Evolutionary conservation across 2,113 vertebrate species (phyloP), one percentile per base, ranked within the genome.

Genomic region (Ceuthmochares aereus): DNA sequence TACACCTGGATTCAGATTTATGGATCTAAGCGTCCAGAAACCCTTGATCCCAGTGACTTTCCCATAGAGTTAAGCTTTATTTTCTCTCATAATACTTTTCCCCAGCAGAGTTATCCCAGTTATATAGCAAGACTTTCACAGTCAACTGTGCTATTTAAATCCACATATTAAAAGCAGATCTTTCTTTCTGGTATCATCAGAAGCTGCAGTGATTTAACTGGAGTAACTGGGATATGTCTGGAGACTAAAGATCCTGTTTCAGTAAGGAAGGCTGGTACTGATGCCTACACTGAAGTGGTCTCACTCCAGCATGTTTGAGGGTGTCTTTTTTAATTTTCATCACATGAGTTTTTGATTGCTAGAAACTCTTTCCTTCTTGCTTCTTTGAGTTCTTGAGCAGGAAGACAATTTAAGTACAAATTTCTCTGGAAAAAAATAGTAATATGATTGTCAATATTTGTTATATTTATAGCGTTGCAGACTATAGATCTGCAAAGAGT

Each of bases 241-340:
- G 70, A 84, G 54, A 67, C 37, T 63, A 23, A 36, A 56, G 82
- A 73, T 73, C 37, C 52, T 49, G 29, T 68, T 72, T 69, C 49
- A 64, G 62, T 81, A 36, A 36, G 17, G 43, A 80, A 87, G 68
- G 40, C 67, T 37, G 22, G 25, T 73, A 7, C 51, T 78, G 26
- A 23, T 20, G 62, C 62, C 81, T 84, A 6, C 40, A 34, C 62
- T 10, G 18, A 2, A 55, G 20, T 34, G 80, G 49, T 83, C 56
- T 88, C 89, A 63, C 58, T 69, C 77, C 60, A 19, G 72, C 56
- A 7, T 66, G 42, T 91, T 90, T 58, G 67, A 66, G 74, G 83
- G 69, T 90, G 58, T 78, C 22, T 84, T 87, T 75, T 26, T 74
- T 88, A 87, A 67, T 95, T 96, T 92, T 40, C 54, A 58, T 84